Percentiles rank a stretch among this genome's conserved stretches.
phyloP scores from a whole-genome alignment of 2,113 vertebrate genomes.

The Onychorhynchus coronatus region DNA sequence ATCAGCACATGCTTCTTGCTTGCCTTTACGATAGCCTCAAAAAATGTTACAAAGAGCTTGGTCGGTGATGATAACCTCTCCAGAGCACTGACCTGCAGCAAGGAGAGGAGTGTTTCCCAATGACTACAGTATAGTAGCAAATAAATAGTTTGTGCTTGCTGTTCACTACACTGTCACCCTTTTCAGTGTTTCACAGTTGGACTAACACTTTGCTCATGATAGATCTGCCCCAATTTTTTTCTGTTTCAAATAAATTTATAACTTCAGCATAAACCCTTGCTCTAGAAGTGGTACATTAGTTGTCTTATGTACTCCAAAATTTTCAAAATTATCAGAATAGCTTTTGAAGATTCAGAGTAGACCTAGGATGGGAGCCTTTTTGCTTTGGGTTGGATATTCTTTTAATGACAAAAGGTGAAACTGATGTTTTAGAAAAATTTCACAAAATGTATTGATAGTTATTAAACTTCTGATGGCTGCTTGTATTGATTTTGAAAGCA shows the following conservation, averaged over 20 bases:
- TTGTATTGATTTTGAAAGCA: background rate
- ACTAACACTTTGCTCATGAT: background rate
- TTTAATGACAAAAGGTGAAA: background rate
- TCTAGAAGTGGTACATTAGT: background rate
- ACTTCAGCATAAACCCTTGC: background rate
- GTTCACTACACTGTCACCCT: background rate
- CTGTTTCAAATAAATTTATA: background rate
- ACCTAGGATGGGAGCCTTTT: background rate
- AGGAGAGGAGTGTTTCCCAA: conserved; percentile 3
- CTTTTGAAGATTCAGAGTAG: background rate
- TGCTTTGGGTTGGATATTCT: background rate
- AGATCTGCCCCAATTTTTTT: background rate
- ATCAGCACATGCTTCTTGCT: conserved; percentile 34
- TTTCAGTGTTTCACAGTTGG: background rate
- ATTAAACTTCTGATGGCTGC: background rate
- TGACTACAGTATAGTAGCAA: background rate
- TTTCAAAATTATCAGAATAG: background rate
- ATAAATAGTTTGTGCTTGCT: background rate
- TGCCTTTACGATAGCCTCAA: background rate
- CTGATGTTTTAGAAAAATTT: background rate
- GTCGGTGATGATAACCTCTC: conserved; percentile 43
- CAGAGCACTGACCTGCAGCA: background rate
- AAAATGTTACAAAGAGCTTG: conserved; percentile 21
- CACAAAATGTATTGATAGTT: background rate
- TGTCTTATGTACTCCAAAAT: background rate